Evolutionary conservation across 2,888 invertebrate species (phyloP).

Genomic region (Oxycera nigricornis): DNA sequence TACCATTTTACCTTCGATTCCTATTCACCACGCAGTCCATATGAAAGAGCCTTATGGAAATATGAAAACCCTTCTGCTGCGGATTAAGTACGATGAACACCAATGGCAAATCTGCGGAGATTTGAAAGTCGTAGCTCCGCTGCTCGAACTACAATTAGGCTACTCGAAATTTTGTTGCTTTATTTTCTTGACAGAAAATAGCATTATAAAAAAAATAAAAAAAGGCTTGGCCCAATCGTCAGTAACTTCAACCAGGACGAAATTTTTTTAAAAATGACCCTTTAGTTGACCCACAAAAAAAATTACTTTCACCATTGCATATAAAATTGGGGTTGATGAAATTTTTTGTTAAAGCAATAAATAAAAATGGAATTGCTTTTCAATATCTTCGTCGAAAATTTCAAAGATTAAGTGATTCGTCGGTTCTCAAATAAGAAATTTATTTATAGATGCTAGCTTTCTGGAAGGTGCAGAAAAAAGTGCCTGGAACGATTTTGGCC

Average conservation of each 20-base stretch:
- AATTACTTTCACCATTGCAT: not conserved
- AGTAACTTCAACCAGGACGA: not conserved
- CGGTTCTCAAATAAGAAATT: not conserved
- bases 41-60: slow-evolving; percentile 19
- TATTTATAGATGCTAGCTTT: not conserved
- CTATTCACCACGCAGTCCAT: slow-evolving; percentile 8
- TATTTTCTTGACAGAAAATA: not conserved
- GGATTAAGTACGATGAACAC: not conserved
- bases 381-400: not conserved
- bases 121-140: not conserved
- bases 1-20: not conserved
- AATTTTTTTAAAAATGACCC: not conserved
- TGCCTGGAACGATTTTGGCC: not conserved
- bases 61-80: not conserved
- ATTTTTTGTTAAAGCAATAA: slow-evolving; percentile 1
- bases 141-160: not conserved
- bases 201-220: too few species aligned
- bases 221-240: not conserved
- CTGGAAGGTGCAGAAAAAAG: not conserved
- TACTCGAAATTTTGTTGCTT: not conserved
- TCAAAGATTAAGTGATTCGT: not conserved
- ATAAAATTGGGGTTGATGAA: slow-evolving; percentile 22
- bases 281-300: not conserved
- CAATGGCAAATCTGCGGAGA: not conserved
- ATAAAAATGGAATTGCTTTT: not conserved